These are phyloP conservation scores for Xiphorhynchus elegans DNA, from an alignment of 2,113 vertebrate species.

Conservation along the genomic window DNA sequence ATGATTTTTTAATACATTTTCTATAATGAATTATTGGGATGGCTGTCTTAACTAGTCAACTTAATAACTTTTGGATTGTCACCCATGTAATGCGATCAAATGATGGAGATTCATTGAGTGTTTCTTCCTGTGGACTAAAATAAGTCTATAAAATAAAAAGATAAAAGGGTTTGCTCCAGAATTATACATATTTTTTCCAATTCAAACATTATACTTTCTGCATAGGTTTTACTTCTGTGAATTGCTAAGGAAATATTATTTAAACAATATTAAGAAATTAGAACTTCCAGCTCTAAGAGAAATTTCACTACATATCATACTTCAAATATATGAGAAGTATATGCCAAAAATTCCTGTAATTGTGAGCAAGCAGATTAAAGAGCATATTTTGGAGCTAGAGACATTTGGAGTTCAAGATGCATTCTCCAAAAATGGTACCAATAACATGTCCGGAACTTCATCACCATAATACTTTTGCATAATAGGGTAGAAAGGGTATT, in stretches of 20 bases:
- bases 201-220: not conserved
- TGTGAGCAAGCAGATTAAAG: not conserved
- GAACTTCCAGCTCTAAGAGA: not conserved
- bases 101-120: not conserved
- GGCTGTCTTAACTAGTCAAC: not conserved
- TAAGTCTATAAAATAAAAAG: not conserved
- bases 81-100: not conserved
- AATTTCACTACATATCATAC: not conserved
- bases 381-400: not conserved
- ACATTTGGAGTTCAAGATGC: not conserved
- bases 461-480: not conserved
- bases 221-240: not conserved
- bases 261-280: not conserved
- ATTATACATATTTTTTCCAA: not conserved
- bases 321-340: not conserved
- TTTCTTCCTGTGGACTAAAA: not conserved
- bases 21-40: not conserved
- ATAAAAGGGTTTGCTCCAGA: not conserved
- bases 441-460: not conserved
- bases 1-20: not conserved
- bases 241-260: not conserved
- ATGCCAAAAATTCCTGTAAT: not conserved
- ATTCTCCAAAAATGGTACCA: not conserved
- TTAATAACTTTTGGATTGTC: not conserved
- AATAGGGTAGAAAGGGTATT: not conserved